Conservation (phyloP, 2,113 vertebrate species). For the Corythornis vintsioides region DNA sequence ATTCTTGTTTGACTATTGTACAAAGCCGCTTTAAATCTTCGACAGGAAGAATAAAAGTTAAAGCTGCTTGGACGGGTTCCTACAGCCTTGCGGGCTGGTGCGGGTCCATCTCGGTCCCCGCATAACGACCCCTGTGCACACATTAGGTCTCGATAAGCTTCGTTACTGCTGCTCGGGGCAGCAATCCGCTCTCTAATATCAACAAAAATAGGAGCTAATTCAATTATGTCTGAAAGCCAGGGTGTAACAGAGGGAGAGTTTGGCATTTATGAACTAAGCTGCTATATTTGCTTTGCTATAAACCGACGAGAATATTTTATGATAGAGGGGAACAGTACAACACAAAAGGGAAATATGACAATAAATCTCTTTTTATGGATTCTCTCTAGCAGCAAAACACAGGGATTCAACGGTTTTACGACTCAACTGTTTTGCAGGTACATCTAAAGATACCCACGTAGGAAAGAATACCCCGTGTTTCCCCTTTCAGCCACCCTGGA, state of each 20-base stretch:
- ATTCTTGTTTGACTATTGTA: slow-evolving; percentile 34
- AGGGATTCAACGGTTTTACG: slow-evolving; percentile 34
- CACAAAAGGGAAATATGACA: slow-evolving; percentile 67
- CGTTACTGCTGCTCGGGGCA: background rate
- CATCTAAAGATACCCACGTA: background rate
- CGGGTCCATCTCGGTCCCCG: background rate
- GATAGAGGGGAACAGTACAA: slow-evolving; percentile 49
- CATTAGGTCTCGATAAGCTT: background rate
- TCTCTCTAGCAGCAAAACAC: slow-evolving; percentile 57
- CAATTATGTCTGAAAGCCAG: slow-evolving; percentile 37
- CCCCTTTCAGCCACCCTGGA: fast-evolving
- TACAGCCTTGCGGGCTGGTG: background rate
- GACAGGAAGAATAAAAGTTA: slow-evolving; percentile 46
- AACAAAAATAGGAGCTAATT: slow-evolving; percentile 34
- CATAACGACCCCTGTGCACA: background rate
- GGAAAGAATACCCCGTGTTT: background rate
- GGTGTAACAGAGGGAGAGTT: slow-evolving; percentile 63
- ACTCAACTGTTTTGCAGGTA: slow-evolving; percentile 18
- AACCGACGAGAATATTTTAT: slow-evolving; percentile 62
- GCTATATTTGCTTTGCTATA: slow-evolving; percentile 68
- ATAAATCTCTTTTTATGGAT: slow-evolving; percentile 76
- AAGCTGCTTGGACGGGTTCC: background rate
- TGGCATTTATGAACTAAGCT: slow-evolving; percentile 54
- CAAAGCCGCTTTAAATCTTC: slow-evolving; percentile 57
- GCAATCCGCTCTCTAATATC: background rate